Evolutionary conservation across 1,140 invertebrate species (phyloP).

Genomic region (Drosophila ironensis): DNA sequence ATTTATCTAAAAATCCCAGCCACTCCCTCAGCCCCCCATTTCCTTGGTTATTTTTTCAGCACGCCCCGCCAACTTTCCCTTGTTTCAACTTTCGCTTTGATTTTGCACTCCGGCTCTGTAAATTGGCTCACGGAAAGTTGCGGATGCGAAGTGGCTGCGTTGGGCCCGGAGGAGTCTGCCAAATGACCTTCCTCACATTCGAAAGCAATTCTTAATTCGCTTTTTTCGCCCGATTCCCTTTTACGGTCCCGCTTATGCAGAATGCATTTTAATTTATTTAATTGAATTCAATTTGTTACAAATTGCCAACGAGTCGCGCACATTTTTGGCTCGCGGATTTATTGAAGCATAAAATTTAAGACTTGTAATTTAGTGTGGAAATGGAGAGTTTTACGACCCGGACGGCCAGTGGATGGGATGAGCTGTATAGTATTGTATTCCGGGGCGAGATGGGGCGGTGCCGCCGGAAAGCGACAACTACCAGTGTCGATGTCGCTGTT

Average conservation of each 20-base stretch:
- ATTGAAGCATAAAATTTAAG: constrained; percentile 76
- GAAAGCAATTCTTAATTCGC: constrained; percentile 57
- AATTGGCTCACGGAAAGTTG: constrained; percentile 57
- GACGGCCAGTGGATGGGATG: background rate
- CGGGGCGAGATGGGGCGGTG: background rate
- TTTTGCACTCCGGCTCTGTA: constrained; percentile 29
- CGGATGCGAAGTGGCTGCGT: background rate
- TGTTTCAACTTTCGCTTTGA: constrained; percentile 62
- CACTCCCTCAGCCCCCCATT: background rate
- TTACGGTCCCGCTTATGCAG: constrained; percentile 56
- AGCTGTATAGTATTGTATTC: too few relatives aligned
- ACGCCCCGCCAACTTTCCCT: constrained; percentile 9
- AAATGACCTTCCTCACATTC: constrained; percentile 22
- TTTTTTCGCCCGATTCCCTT: constrained; percentile 41
- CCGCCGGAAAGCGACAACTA: constrained; percentile 22
- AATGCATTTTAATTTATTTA: constrained; percentile 79
- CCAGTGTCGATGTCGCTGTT: constrained; percentile 68
- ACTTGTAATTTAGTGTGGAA: constrained; percentile 65
- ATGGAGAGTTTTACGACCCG: constrained; percentile 48
- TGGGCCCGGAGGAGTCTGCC: background rate
- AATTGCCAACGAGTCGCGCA: constrained; percentile 50
- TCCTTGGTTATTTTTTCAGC: background rate
- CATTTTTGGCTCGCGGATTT: constrained; percentile 49
- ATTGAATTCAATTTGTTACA: constrained; percentile 73
- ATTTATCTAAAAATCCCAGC: constrained; percentile 48